Percentiles rank a stretch among this genome's conserved stretches.
Evolutionary conservation across 2,888 invertebrate species (phyloP).

Genomic region (Linyphia triangularis): DNA sequence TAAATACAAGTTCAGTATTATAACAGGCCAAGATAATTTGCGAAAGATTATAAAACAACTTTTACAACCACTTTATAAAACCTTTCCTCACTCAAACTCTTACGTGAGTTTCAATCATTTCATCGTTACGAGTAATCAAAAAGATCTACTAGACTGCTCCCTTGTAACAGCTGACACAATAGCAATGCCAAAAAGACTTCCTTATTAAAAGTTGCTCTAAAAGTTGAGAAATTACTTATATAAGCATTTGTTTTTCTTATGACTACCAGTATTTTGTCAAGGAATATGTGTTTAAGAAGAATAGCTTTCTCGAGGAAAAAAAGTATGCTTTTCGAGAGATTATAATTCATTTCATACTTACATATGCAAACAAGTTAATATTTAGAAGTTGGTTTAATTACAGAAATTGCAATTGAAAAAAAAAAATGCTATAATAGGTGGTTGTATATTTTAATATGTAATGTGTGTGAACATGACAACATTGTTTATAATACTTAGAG

Average conservation of each 20-base stretch:
- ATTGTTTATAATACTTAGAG: too few relatives aligned
- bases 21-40: neutral
- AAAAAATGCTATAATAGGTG: too few relatives aligned
- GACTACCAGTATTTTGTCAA: too few relatives aligned
- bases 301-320: neutral
- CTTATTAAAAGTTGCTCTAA: slow-evolving; percentile 26
- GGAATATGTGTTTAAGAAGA: neutral
- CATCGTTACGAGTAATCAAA: slow-evolving; percentile 15
- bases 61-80: too few relatives aligned
- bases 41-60: slow-evolving; percentile 7
- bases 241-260: slow-evolving; percentile 27
- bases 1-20: too few relatives aligned
- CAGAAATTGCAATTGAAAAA: too few relatives aligned
- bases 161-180: slow-evolving; percentile 46
- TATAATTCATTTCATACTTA: neutral
- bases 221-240: slow-evolving; percentile 32
- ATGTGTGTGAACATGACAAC: too few relatives aligned
- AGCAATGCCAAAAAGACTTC: slow-evolving; percentile 10
- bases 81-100: too few relatives aligned
- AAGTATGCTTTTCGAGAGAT: neutral
- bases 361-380: neutral
- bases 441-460: too few relatives aligned
- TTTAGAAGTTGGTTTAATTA: neutral
- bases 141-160: neutral
- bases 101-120: slow-evolving; percentile 6